These are phyloP conservation scores for Trididemnum clinides DNA, from an alignment of 23 tunicate species.

Conservation along the genomic window DNA sequence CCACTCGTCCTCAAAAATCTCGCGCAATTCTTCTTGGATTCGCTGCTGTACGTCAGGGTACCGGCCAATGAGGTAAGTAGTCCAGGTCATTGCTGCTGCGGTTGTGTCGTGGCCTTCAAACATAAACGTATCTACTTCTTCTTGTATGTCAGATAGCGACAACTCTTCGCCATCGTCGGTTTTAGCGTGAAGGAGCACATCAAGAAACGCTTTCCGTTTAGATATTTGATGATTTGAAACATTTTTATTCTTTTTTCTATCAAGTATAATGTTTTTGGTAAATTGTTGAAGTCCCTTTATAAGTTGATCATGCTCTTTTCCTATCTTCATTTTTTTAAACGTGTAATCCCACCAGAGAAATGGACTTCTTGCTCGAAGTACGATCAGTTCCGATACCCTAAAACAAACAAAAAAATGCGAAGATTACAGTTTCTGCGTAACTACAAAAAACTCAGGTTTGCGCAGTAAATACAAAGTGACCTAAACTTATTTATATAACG, in stretches of 20 bases:
- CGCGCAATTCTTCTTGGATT: constrained; percentile 78
- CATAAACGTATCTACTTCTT: constrained; percentile 99
- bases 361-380: constrained; percentile 65
- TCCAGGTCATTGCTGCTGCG: constrained; percentile 99
- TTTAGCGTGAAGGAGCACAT: constrained; percentile 61
- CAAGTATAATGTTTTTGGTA: constrained; percentile 45
- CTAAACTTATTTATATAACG: too few species aligned
- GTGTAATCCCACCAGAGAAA: constrained; percentile 58
- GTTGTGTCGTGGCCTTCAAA: constrained; percentile 99
- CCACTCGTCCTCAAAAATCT: constrained; percentile 61
- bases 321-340: constrained; percentile 29
- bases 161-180: constrained; percentile 73
- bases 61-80: constrained; percentile 66
- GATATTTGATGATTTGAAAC: neutral
- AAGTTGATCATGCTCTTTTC: constrained; percentile 37
- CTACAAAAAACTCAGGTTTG: too few species aligned
- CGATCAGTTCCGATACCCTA: constrained; percentile 59
- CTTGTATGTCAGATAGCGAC: constrained; percentile 80
- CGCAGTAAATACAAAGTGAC: too few species aligned
- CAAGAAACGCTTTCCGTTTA: constrained; percentile 81
- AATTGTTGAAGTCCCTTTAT: constrained; percentile 47
- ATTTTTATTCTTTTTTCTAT: constrained; percentile 2
- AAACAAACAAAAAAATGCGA: neutral
- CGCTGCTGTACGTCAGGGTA: constrained; percentile 72
- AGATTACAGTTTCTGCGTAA: neutral